Base-by-base conservation (phyloP, 92 coral and sea anemone species). In the Pocillopora grandis region DNA sequence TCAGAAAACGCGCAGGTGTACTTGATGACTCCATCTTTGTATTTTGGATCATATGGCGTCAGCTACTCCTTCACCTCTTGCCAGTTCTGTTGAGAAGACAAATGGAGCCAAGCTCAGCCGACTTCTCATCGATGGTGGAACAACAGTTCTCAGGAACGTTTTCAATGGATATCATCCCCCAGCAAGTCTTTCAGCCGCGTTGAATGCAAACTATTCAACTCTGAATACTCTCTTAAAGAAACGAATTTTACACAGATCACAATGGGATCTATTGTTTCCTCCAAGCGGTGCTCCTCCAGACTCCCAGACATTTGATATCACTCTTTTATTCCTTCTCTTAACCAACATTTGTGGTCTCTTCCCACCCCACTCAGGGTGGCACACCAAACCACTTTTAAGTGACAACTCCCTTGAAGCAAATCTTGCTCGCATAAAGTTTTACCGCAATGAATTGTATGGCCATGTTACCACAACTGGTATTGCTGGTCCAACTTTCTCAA, bases 371-470 rank as follows among this genome's bases (percentile, higher is more conserved):
- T 35, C 84, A 20, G 75, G 84, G 1, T 88, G 90, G 90, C 75
- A 88, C 62, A 12, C 9, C 27, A 52, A 80, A 23, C 94, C 94
- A 89, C 76, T 66, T 52, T 59, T 68, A 56, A 79, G 84, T 37
- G 92, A 92, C 69, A 79, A 57, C 49, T 78, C 92, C 49, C 42
- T 16, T 14, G 89, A 82, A 72, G 91, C 95, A 14, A 80, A 89
- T 76, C 82, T 92, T 73, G 92, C 91, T n/a, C 85, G 95, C 71
- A 87, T 92, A 20, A 89, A 80, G 88, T 76, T 70, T 66, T 89
- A 76, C 71, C 85, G 95, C 21, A 92, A 92, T 66, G 42, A 67
- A 27, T 74, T 92, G 78, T 75, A 75, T 71, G 90, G 86, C 63
- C 92, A 89, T 80, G 72, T 72, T 9, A 58, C 84, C 80, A 86